Percentiles rank a stretch among this genome's conserved stretches.
Evolutionary conservation across 2,888 invertebrate genomes (phyloP).

Genomic region (Synergus itoensis): DNA sequence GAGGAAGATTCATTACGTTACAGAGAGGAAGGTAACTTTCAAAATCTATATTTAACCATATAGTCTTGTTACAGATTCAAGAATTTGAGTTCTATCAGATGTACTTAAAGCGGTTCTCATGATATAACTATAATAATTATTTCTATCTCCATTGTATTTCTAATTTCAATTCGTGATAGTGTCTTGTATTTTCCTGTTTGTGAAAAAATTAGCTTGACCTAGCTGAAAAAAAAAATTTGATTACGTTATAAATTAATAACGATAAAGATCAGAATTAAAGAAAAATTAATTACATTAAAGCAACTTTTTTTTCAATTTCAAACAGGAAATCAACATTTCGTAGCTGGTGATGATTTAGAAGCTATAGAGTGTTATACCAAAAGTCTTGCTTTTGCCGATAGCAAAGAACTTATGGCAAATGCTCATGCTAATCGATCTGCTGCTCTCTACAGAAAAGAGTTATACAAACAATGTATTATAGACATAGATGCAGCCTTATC

Average conservation of each 20-base stretch:
- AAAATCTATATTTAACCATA: background rate
- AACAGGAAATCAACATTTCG: constrained; percentile 73
- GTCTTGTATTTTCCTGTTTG: background rate
- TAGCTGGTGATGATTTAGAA: constrained; percentile 71
- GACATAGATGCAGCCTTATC: constrained; percentile 72
- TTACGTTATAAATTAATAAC: background rate
- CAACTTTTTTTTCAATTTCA: constrained; percentile 30
- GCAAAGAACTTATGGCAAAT: constrained; percentile 69
- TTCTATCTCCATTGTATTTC: background rate
- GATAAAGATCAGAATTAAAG: background rate
- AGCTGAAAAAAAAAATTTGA: background rate
- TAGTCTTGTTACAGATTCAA: too few relatives aligned
- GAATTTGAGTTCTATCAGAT: too few relatives aligned
- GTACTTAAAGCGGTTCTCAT: too few relatives aligned
- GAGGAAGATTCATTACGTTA: constrained; percentile 68
- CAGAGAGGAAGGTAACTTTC: constrained; percentile 71
- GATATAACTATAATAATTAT: background rate
- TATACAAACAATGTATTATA: constrained; percentile 72
- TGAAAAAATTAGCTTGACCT: background rate
- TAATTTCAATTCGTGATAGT: background rate
- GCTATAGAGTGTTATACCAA: constrained; percentile 74
- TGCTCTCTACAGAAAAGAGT: constrained; percentile 71
- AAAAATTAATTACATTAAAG: constrained; percentile 9
- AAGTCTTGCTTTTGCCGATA: constrained; percentile 72
- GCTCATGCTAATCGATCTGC: constrained; percentile 76